Evolutionary conservation across 2,113 vertebrate genomes (phyloP).

Genomic region (Petrocephalus zakoni): DNA sequence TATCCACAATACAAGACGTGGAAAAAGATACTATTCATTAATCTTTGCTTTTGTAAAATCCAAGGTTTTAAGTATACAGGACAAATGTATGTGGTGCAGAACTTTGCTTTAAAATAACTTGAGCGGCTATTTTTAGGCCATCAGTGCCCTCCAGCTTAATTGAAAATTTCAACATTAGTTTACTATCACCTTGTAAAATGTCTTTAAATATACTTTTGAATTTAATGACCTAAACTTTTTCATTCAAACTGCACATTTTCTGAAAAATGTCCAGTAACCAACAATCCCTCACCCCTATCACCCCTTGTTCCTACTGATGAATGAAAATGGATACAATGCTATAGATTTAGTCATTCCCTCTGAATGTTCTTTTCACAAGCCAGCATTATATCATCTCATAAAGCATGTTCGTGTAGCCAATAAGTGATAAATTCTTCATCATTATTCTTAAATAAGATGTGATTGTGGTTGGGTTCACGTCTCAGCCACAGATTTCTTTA

Average conservation of each 20-base stretch:
- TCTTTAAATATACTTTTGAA: conserved; percentile 58
- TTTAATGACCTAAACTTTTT: conserved; percentile 63
- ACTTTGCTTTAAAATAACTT: conserved; percentile 56
- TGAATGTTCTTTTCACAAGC: conserved; percentile 41
- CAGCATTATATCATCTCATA: conserved; percentile 36
- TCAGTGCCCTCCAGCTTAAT: conserved; percentile 59
- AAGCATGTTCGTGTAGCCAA: conserved; percentile 3
- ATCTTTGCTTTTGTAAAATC: conserved; percentile 56
- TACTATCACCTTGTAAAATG: conserved; percentile 60
- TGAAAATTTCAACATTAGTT: conserved; percentile 63
- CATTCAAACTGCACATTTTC: conserved; percentile 40
- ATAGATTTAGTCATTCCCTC: conserved; percentile 41
- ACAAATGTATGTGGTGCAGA: conserved; percentile 50
- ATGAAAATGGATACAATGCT: conserved; percentile 40
- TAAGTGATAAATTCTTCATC: conserved; percentile 28
- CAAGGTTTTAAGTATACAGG: conserved; percentile 52
- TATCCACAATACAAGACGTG: conserved; percentile 73
- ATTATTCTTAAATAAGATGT: background rate
- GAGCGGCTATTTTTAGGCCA: conserved; percentile 62
- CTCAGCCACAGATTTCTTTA: background rate
- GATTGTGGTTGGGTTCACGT: background rate
- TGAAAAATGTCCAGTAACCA: conserved; percentile 41
- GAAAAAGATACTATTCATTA: conserved; percentile 68
- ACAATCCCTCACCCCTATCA: conserved; percentile 47
- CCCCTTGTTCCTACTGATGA: conserved; percentile 43